These are phyloP conservation scores for Chiridota heheva DNA, from an alignment of 35 echinoderm and acorn worm species.

Conservation along the genomic window DNA sequence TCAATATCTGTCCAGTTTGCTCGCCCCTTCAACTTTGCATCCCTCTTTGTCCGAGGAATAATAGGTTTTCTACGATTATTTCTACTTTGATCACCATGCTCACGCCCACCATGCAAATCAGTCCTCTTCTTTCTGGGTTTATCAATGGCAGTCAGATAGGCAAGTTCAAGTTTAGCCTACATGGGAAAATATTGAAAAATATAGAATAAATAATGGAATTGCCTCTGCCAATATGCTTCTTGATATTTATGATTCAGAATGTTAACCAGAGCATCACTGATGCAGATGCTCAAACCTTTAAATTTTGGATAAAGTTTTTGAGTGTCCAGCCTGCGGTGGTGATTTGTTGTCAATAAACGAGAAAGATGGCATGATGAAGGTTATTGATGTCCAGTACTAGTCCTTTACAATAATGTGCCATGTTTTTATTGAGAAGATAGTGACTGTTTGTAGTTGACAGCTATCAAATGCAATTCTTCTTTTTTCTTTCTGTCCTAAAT, in stretches of 20 bases:
- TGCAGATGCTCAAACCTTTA: no score
- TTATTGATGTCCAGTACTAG: no score
- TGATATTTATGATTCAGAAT: background rate
- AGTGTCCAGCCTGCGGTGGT: no score
- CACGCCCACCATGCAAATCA: background rate
- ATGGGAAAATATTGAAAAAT: background rate
- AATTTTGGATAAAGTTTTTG: no score
- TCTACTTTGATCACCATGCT: no score
- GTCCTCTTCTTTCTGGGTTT: background rate
- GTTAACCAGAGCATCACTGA: background rate
- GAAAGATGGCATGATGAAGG: no score
- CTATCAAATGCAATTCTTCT: no score
- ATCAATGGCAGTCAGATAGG: slow-evolving; percentile 22
- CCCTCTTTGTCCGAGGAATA: background rate
- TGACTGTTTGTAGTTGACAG: no score
- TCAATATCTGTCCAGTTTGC: background rate
- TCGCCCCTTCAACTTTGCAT: slow-evolving; percentile 31
- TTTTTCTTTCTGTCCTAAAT: no score
- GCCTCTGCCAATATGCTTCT: background rate
- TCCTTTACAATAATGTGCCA: no score
- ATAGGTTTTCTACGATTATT: background rate
- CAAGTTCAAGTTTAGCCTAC: slow-evolving; percentile 15
- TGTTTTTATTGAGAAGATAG: no score
- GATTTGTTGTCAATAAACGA: no score
- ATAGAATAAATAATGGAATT: background rate